Evolutionary conservation across 2,113 vertebrate species (phyloP).

Genomic region (Holacanthus passer): DNA sequence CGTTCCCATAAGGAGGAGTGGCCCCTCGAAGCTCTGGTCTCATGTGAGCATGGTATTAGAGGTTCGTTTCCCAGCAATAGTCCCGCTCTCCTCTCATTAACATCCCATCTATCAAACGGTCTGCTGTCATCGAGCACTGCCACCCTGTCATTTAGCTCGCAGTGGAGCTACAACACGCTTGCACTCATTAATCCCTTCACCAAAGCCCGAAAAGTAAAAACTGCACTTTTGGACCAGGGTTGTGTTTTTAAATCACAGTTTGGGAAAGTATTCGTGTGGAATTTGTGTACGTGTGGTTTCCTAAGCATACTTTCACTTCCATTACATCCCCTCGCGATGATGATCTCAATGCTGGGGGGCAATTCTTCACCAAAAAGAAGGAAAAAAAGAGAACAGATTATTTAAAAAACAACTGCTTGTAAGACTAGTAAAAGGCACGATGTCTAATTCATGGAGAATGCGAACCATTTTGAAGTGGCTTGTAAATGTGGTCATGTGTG

Average conservation of each 20-base stretch:
- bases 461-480: conserved; percentile 59
- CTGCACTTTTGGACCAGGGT: conserved; percentile 48
- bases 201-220: conserved; percentile 50
- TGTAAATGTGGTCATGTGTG: conserved; percentile 69
- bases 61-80: conserved; percentile 47
- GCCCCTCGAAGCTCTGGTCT: conserved; percentile 19
- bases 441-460: conserved; percentile 48
- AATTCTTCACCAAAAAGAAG: conserved; percentile 11
- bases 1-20: conserved; percentile 42
- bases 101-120: conserved; percentile 69
- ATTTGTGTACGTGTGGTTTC: conserved; percentile 61
- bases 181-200: conserved; percentile 51
- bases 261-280: conserved; percentile 41
- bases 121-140: conserved; percentile 53
- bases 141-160: conserved; percentile 71
- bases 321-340: conserved; percentile 5
- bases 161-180: conserved; percentile 44
- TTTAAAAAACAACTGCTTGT: conserved; percentile 44
- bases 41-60: conserved; percentile 48
- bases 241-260: conserved; percentile 50
- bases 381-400: neutral
- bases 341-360: conserved; percentile 36
- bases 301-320: conserved; percentile 45
- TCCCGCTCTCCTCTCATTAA: conserved; percentile 78
- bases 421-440: conserved; percentile 36